Conservation (phyloP, 2,797 vertebrate species). For the Macropus fuliginosus region DNA sequence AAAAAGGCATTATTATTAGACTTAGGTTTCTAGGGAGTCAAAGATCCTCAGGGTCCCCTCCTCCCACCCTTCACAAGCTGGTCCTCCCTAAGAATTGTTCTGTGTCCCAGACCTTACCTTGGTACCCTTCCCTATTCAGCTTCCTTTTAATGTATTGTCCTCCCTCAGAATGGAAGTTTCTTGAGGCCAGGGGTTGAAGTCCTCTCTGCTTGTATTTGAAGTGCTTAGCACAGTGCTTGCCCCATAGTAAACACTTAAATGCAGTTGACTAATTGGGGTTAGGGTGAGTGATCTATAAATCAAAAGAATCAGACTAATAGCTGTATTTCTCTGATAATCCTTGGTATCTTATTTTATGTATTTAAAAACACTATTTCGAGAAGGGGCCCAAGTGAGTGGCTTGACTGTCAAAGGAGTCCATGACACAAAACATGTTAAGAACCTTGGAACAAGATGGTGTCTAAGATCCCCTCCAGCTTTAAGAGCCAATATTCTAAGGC, state of each 20-base stretch:
- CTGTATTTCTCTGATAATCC: neutral
- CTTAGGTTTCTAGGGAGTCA: neutral
- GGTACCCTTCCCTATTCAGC: neutral
- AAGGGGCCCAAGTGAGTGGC: neutral
- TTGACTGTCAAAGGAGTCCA: neutral
- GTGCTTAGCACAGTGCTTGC: neutral
- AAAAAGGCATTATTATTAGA: neutral
- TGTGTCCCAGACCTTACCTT: neutral
- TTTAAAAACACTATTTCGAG: neutral
- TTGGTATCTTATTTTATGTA: neutral
- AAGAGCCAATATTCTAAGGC: neutral
- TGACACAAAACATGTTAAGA: neutral
- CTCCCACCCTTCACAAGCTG: neutral
- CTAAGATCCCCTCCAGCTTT: neutral
- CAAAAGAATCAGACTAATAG: neutral
- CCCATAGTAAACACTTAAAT: neutral
- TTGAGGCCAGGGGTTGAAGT: neutral
- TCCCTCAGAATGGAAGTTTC: neutral
- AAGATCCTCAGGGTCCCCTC: too few relatives aligned
- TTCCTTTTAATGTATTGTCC: neutral
- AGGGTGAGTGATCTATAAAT: neutral
- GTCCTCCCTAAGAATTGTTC: neutral
- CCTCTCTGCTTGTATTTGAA: neutral
- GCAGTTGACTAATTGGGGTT: neutral
- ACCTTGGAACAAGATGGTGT: neutral